phyloP scores from a whole-genome alignment of 2,797 vertebrate genomes.

The Hippoglossus hippoglossus region DNA sequence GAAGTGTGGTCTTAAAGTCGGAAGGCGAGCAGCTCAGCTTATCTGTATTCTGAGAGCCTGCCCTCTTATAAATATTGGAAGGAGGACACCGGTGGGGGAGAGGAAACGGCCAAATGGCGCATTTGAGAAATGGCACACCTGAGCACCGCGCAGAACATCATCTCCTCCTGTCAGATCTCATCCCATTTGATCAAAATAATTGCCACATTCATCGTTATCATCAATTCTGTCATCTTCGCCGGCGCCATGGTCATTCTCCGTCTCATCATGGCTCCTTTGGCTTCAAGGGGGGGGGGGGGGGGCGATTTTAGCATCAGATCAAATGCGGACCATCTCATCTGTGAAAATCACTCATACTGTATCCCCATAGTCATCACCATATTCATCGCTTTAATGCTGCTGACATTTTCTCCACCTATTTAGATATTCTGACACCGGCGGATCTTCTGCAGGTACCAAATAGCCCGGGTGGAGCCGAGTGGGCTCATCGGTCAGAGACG shows the following conservation, averaged over 20 bases:
- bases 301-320: conserved; percentile 60
- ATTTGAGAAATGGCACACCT: conserved; percentile 83
- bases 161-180: conserved; percentile 80
- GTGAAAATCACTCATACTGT: conserved; percentile 64
- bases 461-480: conserved; percentile 33
- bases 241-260: conserved; percentile 59
- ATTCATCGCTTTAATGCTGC: conserved; percentile 73
- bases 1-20: conserved; percentile 68
- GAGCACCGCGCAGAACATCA: conserved; percentile 75
- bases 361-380: conserved; percentile 71
- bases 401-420: conserved; percentile 71
- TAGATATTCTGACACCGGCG: conserved; percentile 65
- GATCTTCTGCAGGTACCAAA: conserved; percentile 52
- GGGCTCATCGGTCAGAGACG: conserved; percentile 43
- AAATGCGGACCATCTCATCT: conserved; percentile 61
- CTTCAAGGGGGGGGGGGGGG: conserved; percentile 45
- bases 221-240: conserved; percentile 74
- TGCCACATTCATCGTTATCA: conserved; percentile 78
- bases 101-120: conserved; percentile 76
- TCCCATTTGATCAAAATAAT: conserved; percentile 81
- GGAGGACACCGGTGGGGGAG: conserved; percentile 73
- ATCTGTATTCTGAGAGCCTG: conserved; percentile 79
- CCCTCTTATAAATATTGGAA: conserved; percentile 83
- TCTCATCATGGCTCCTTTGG: conserved; percentile 69
- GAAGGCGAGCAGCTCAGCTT: conserved; percentile 60